Evolutionary conservation across 2,113 vertebrate species (phyloP).

Genomic region (Stegastes partitus): DNA sequence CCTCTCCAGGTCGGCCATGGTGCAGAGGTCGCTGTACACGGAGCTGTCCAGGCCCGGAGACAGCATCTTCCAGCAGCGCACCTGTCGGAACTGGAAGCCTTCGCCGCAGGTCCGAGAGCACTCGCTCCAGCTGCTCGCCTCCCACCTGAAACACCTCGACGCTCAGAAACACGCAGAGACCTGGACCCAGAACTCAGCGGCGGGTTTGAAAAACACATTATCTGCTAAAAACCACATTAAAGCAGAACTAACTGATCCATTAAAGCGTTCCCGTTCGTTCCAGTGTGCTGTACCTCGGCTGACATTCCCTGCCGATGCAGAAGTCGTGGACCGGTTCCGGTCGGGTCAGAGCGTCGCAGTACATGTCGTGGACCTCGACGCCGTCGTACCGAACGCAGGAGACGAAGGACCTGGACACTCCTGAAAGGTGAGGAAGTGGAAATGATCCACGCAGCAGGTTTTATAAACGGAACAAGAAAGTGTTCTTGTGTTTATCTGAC

Average conservation of each 20-base stretch:
- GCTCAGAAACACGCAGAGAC: too few species aligned
- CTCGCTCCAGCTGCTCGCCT: constrained; percentile 98
- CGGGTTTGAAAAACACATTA: too few species aligned
- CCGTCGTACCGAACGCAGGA: constrained; percentile 97
- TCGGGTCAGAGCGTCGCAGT: constrained; percentile 94
- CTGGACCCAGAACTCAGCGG: not conserved
- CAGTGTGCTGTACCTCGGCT: constrained; percentile 88
- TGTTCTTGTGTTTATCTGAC: too few species aligned
- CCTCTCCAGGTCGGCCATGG: constrained; percentile 90
- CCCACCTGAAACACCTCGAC: constrained; percentile 91
- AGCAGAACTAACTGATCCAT: too few species aligned
- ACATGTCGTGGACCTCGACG: constrained; percentile 93
- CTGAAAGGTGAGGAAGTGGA: constrained; percentile 70
- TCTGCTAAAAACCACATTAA: too few species aligned
- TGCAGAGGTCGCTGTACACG: constrained; percentile 95
- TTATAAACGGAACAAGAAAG: too few species aligned
- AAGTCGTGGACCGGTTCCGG: constrained; percentile 97
- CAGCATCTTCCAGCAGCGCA: constrained; percentile 99
- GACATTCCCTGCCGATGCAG: constrained; percentile 96
- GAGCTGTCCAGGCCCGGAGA: constrained; percentile 97
- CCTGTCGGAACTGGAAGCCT: constrained; percentile 94
- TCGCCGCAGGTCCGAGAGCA: constrained; percentile 97
- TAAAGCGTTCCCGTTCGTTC: not conserved
- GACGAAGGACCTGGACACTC: constrained; percentile 92
- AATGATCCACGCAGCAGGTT: not conserved